A percentile compares a stretch with the other conserved stretches of the same genome.
phyloP scores from a whole-genome alignment of 2,888 invertebrate genomes.

The Smittia sp. region DNA sequence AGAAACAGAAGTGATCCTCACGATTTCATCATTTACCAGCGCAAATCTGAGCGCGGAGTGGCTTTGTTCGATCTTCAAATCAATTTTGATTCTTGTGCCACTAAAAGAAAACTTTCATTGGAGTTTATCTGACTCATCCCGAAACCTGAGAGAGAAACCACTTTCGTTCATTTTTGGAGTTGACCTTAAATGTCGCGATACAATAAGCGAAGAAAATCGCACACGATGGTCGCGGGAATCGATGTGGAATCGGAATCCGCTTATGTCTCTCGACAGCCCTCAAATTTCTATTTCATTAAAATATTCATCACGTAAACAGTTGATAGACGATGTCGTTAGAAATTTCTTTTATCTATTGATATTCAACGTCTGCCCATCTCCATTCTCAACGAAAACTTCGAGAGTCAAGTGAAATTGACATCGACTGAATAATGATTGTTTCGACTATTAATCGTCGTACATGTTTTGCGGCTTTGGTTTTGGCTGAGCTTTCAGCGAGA shows the following conservation, averaged over 20 bases:
- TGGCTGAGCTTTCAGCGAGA: no score
- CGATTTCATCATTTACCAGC: no score
- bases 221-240: neutral
- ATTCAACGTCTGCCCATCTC: neutral
- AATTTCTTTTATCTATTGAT: neutral
- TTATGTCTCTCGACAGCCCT: neutral
- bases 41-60: no score
- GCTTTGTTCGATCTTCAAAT: no score
- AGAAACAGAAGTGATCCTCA: no score
- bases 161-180: neutral
- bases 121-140: neutral
- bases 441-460: neutral
- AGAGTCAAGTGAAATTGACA: neutral
- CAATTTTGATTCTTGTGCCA: neutral
- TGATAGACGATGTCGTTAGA: neutral
- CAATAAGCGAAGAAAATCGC: neutral
- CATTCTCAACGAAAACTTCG: neutral
- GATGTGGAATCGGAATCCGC: neutral
- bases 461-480: no score
- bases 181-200: slow-evolving; percentile 3
- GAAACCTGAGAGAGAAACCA: neutral
- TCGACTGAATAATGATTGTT: neutral
- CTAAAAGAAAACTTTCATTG: neutral
- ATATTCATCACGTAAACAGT: neutral
- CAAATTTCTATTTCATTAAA: neutral